These are phyloP conservation scores for Nyctibius grandis DNA, from an alignment of 2,797 vertebrate species.

Conservation along the genomic window DNA sequence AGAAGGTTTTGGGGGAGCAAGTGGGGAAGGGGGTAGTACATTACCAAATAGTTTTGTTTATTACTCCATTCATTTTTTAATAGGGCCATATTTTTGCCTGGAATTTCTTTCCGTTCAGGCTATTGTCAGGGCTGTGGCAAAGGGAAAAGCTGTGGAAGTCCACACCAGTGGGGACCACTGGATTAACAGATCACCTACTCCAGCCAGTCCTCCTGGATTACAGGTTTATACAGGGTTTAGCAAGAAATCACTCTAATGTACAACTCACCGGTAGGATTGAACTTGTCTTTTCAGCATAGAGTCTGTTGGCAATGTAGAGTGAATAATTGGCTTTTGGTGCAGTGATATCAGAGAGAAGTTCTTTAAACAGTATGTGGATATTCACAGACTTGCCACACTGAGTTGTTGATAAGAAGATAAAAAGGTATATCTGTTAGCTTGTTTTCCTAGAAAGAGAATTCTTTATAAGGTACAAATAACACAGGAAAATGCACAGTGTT, in stretches of 20 bases:
- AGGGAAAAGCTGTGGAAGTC: neutral
- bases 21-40: rapidly evolving
- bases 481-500: neutral
- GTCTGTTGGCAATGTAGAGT: constrained; percentile 81
- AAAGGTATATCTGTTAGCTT: neutral
- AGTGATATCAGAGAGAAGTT: constrained; percentile 76
- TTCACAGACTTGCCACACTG: constrained; percentile 56
- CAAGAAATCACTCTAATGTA: neutral
- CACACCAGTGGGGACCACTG: neutral
- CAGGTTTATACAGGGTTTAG: neutral
- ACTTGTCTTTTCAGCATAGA: constrained; percentile 81
- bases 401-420: neutral
- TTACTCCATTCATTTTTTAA: neutral
- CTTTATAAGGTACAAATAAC: neutral
- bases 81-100: neutral
- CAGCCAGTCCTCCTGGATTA: neutral
- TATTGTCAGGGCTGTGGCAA: neutral
- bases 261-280: constrained; percentile 77
- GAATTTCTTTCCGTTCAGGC: neutral
- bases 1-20: neutral
- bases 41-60: neutral
- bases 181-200: neutral
- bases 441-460: neutral
- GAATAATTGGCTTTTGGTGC: constrained; percentile 72
- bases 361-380: constrained; percentile 68